phyloP scores from a whole-genome alignment of 1,140 invertebrate genomes.

The Drosophila watanabei region DNA sequence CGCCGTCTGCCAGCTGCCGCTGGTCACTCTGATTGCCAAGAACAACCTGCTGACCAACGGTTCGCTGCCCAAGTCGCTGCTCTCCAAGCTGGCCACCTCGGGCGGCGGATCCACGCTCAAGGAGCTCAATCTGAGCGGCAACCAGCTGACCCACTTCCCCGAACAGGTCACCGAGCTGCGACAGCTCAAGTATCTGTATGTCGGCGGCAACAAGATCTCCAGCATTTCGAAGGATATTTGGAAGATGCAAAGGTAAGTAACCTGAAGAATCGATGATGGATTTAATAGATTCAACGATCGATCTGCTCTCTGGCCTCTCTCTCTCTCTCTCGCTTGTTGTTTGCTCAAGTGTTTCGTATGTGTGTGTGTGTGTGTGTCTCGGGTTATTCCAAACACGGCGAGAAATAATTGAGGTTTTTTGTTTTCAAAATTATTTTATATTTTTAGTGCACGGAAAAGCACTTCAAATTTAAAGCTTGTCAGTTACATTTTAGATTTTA shows the following conservation, averaged over 20 bases:
- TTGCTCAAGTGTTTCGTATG: constrained; percentile 2
- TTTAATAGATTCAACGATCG: not conserved
- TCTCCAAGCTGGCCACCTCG: constrained; percentile 64
- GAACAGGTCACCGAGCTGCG: constrained; percentile 93
- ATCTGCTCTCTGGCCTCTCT: constrained; percentile 5
- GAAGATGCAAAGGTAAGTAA: constrained; percentile 90
- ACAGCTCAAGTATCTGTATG: constrained; percentile 93
- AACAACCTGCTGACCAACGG: constrained; percentile 94
- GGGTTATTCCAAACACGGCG: not conserved
- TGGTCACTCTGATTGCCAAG: constrained; percentile 92
- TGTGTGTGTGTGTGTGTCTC: too few relatives aligned
- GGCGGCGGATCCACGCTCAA: constrained; percentile 87
- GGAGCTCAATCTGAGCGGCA: constrained; percentile 97
- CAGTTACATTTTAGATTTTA: not conserved
- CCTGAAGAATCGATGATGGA: not conserved
- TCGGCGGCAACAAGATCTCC: constrained; percentile 95
- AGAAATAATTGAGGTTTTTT: not conserved
- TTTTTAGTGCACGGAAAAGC: not conserved
- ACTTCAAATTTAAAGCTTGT: not conserved
- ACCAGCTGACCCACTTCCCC: constrained; percentile 93
- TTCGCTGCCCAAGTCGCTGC: constrained; percentile 92
- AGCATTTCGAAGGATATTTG: constrained; percentile 93
- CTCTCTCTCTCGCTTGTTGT: not conserved
- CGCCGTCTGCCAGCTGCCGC: constrained; percentile 88
- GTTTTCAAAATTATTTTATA: not conserved